Evolutionary conservation across 1,140 invertebrate species (phyloP).

Genomic region (Homarus americanus): DNA sequence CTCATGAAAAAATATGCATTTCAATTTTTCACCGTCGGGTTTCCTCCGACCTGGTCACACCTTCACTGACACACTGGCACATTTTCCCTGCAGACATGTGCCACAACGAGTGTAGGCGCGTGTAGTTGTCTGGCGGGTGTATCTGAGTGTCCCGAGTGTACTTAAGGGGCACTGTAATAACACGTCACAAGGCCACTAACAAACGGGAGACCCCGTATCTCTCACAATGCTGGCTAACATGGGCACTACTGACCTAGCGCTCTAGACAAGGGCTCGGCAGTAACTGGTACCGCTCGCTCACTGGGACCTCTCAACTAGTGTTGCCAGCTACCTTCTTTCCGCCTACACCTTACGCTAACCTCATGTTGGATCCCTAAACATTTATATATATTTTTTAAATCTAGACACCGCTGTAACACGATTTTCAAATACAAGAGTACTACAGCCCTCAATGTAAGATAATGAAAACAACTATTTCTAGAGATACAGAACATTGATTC

Average conservation of each 20-base stretch:
- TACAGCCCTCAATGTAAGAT: too few species aligned
- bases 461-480: too few species aligned
- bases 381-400: too few species aligned
- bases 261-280: not conserved
- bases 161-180: not conserved
- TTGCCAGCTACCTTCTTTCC: too few species aligned
- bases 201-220: too few species aligned
- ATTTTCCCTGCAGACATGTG: not conserved
- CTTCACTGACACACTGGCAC: conserved; percentile 6
- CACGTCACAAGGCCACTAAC: not conserved
- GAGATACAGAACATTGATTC: too few species aligned
- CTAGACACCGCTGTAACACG: too few species aligned
- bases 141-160: not conserved
- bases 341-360: too few species aligned
- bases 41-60: not conserved
- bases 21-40: not conserved
- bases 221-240: not conserved
- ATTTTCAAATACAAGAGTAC: too few species aligned
- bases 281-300: not conserved
- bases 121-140: not conserved
- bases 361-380: too few species aligned
- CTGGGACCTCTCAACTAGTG: not conserved
- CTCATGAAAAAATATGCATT: not conserved
- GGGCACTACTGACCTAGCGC: not conserved
- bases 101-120: not conserved